Conservation (phyloP, 2,797 vertebrate species). For the Poecilia wingei region DNA sequence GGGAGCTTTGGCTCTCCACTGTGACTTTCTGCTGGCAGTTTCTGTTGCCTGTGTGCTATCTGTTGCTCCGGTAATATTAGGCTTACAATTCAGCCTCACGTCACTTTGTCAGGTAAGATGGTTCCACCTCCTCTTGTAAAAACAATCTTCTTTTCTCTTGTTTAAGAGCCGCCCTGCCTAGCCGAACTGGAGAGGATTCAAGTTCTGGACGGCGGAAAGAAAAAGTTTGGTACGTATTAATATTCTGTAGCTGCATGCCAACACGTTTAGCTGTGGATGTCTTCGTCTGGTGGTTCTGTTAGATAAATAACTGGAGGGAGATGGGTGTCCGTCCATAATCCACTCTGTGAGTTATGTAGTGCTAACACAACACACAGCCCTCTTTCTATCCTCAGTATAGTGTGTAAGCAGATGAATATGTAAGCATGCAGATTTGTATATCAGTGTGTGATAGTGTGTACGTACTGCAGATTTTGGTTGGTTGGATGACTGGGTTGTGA, state of each 20-base stretch:
- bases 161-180: conserved; percentile 92
- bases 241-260: conserved; percentile 30
- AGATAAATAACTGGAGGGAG: conserved; percentile 72
- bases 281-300: conserved; percentile 48
- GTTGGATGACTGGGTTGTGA: conserved; percentile 68
- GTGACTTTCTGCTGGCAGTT: conserved; percentile 17
- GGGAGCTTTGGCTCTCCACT: conserved; percentile 6
- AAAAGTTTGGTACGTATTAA: conserved; percentile 87
- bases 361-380: conserved; percentile 53
- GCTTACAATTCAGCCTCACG: conserved; percentile 43
- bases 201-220: conserved; percentile 92
- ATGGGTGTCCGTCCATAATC: conserved; percentile 75
- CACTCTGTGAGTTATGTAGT: conserved; percentile 66
- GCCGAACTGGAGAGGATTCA: conserved; percentile 93
- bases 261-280: conserved; percentile 24
- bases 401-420: conserved; percentile 21
- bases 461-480: conserved; percentile 60
- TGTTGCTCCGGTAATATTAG: conserved; percentile 57
- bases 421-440: conserved; percentile 3
- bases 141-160: conserved; percentile 17
- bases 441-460: conserved; percentile 29
- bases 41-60: conserved; percentile 20
- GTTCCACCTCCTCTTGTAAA: conserved; percentile 3
- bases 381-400: conserved; percentile 33
- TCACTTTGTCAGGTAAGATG: conserved; percentile 46